Evolutionary conservation across 2,888 invertebrate genomes (phyloP).

Genomic region (Apotomis turbidana): DNA sequence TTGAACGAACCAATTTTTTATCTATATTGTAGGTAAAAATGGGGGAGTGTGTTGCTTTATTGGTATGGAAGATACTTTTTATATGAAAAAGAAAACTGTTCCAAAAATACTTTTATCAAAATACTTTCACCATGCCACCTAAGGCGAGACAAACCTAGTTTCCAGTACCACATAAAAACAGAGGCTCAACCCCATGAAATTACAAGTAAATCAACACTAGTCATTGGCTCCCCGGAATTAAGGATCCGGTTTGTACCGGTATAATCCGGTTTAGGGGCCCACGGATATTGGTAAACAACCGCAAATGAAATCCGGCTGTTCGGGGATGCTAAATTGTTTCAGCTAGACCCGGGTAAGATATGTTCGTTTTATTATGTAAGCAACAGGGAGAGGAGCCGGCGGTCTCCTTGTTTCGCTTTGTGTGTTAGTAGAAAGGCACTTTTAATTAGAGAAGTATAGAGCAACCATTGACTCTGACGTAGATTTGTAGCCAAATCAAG

Average conservation of each 20-base stretch:
- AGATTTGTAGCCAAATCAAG: neutral
- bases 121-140: no score
- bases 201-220: conserved; percentile 17
- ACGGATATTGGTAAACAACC: conserved; percentile 40
- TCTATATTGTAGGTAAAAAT: no score
- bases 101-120: no score
- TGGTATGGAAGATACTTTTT: no score
- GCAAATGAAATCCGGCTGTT: conserved; percentile 35
- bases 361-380: conserved; percentile 27
- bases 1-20: no score
- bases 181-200: conserved; percentile 1
- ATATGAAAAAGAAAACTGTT: no score
- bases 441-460: neutral
- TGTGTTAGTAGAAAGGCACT: neutral
- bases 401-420: neutral
- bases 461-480: neutral
- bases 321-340: conserved; percentile 35
- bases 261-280: conserved; percentile 37
- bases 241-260: conserved; percentile 26
- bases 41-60: no score
- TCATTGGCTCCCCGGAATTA: conserved; percentile 26
- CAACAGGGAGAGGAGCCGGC: neutral
- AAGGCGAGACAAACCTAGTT: no score
- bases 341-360: conserved; percentile 14
- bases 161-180: neutral